phyloP scores from a whole-genome alignment of 2,797 vertebrate species.

The Schizothorax lantsangensis region DNA sequence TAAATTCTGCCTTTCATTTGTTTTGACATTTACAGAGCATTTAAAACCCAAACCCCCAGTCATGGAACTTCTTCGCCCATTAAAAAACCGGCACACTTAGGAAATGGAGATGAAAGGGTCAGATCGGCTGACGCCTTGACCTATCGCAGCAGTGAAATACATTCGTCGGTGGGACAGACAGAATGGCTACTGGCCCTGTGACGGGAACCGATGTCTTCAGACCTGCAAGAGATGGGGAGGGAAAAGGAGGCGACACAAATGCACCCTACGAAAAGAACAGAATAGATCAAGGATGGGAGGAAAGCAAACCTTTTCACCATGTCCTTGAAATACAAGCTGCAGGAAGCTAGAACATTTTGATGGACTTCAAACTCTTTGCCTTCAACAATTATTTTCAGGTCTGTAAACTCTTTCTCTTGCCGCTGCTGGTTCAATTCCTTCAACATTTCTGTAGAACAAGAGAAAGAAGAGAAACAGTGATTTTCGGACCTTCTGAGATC shows the following conservation, averaged over 20 bases:
- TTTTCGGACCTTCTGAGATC: neutral
- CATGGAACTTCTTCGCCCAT: slow-evolving; percentile 82
- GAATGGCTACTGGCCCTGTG: slow-evolving; percentile 99
- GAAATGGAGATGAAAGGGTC: slow-evolving; percentile 80
- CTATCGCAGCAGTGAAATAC: slow-evolving; percentile 82
- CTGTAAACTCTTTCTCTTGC: slow-evolving; percentile 99
- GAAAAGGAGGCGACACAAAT: slow-evolving; percentile 91
- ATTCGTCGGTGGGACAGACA: slow-evolving; percentile 95
- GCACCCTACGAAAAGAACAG: slow-evolving; percentile 92
- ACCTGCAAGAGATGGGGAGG: slow-evolving; percentile 95
- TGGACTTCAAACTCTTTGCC: slow-evolving; percentile 99
- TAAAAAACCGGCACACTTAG: slow-evolving; percentile 82
- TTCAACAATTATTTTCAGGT: slow-evolving; percentile 99
- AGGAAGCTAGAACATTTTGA: slow-evolving; percentile 99
- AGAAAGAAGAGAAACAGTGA: slow-evolving; percentile 84
- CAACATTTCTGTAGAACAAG: slow-evolving; percentile 99
- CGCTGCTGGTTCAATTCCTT: slow-evolving; percentile 99
- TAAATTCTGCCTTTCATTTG: slow-evolving; percentile 46
- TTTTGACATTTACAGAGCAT: slow-evolving; percentile 60
- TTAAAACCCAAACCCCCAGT: slow-evolving; percentile 73
- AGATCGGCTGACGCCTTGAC: slow-evolving; percentile 75
- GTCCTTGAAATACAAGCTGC: slow-evolving; percentile 99
- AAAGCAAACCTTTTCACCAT: slow-evolving; percentile 99
- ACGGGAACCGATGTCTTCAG: slow-evolving; percentile 94
- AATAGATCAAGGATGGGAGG: slow-evolving; percentile 89